Conservation (phyloP, 2,888 invertebrate genomes). For the Biston betularia region DNA sequence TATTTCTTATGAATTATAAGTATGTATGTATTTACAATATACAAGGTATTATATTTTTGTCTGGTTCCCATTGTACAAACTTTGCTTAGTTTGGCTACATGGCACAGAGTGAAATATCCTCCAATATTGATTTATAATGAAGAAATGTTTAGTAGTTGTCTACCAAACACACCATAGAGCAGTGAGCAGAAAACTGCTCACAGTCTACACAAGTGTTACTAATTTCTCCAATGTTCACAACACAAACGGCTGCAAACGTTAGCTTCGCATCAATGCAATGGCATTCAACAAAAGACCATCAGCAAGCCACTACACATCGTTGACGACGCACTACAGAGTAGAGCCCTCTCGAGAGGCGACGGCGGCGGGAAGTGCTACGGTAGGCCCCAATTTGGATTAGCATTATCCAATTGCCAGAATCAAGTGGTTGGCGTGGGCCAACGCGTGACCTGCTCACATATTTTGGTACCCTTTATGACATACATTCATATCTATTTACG, state of each 20-base stretch:
- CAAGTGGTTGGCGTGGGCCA: slow-evolving; percentile 84
- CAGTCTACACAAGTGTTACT: neutral
- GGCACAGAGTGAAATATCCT: no score
- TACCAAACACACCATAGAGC: no score
- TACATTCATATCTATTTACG: slow-evolving; percentile 37
- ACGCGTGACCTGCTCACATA: slow-evolving; percentile 76
- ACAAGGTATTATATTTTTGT: no score
- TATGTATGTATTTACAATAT: no score
- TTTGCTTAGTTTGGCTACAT: no score
- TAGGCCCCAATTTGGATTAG: slow-evolving; percentile 79
- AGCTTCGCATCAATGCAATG: neutral
- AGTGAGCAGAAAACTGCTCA: no score
- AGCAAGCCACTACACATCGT: slow-evolving; percentile 41
- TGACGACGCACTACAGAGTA: slow-evolving; percentile 52
- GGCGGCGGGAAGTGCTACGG: slow-evolving; percentile 74
- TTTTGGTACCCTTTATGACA: slow-evolving; percentile 52
- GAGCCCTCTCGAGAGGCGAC: slow-evolving; percentile 70
- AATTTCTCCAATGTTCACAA: neutral
- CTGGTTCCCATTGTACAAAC: no score
- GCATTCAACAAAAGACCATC: slow-evolving; percentile 69
- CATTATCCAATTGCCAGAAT: slow-evolving; percentile 81
- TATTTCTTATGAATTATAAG: no score
- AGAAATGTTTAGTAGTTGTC: no score
- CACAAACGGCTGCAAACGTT: no score
- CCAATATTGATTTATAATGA: no score